Conservation (phyloP, 2,888 invertebrate genomes). For the Cosmopolites sordidus region DNA sequence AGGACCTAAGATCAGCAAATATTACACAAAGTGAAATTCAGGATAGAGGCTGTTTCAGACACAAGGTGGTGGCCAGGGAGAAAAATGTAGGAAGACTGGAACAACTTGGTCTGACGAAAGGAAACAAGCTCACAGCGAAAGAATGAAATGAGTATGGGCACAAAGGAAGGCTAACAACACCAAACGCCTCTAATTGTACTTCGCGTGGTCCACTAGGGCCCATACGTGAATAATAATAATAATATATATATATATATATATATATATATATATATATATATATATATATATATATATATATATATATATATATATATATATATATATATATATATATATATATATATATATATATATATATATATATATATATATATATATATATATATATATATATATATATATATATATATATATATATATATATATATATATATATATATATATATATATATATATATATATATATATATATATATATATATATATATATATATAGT, state of each 20-base stretch:
- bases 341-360: conserved; percentile 8
- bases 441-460: conserved; percentile 8
- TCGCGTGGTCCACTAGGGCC: too few species aligned
- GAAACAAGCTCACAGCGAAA: too few species aligned
- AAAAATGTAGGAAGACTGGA: too few species aligned
- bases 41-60: too few species aligned
- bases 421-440: conserved; percentile 8
- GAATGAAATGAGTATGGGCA: too few species aligned
- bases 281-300: conserved; percentile 11
- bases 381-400: conserved; percentile 8
- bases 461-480: conserved; percentile 8
- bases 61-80: too few species aligned
- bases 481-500: conserved; percentile 5
- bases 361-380: conserved; percentile 8
- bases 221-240: too few species aligned
- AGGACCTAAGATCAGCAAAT: too few species aligned
- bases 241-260: conserved; percentile 5
- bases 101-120: too few species aligned
- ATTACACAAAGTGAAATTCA: too few species aligned
- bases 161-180: too few species aligned
- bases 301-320: conserved; percentile 11
- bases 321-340: conserved; percentile 11
- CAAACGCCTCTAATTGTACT: too few species aligned
- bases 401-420: conserved; percentile 8
- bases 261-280: conserved; percentile 11